Evolutionary conservation across 2,797 vertebrate genomes (phyloP).

Genomic region (Prionace glauca): DNA sequence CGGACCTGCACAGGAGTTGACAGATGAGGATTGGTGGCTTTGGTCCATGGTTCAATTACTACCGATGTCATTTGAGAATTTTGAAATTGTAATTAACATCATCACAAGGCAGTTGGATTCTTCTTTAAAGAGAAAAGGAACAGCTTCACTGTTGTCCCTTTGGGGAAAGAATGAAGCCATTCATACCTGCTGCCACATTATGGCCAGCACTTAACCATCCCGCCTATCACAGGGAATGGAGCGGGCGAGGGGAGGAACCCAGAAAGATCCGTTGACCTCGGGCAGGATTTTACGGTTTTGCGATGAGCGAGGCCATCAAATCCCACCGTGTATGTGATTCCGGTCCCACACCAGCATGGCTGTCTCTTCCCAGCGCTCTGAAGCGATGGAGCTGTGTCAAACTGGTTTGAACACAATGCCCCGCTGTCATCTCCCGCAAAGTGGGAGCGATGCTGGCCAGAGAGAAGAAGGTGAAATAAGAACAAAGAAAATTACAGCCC

Average conservation of each 20-base stretch:
- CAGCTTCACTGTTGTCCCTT: neutral
- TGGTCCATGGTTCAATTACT: no score
- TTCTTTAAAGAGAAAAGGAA: neutral
- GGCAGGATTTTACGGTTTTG: no score
- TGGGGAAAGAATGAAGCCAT: neutral
- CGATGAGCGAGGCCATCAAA: no score
- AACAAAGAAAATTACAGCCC: no score
- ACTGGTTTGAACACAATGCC: neutral
- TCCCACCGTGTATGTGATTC: neutral
- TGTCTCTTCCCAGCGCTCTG: neutral
- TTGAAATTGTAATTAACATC: neutral
- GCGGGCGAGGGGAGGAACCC: no score
- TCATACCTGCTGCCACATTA: neutral
- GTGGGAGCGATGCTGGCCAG: neutral
- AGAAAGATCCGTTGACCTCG: no score
- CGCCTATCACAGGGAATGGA: no score
- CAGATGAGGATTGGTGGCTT: no score
- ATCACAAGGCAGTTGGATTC: neutral
- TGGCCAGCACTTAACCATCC: no score
- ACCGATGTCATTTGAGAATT: neutral
- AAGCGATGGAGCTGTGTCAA: neutral
- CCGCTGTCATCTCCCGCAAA: neutral
- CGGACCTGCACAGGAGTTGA: neutral
- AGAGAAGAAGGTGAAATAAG: neutral
- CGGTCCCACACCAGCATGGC: neutral